A percentile compares a stretch with the other conserved stretches of the same genome.
Conservation (phyloP, 2,888 invertebrate species). For the Blomia tropicalis region DNA sequence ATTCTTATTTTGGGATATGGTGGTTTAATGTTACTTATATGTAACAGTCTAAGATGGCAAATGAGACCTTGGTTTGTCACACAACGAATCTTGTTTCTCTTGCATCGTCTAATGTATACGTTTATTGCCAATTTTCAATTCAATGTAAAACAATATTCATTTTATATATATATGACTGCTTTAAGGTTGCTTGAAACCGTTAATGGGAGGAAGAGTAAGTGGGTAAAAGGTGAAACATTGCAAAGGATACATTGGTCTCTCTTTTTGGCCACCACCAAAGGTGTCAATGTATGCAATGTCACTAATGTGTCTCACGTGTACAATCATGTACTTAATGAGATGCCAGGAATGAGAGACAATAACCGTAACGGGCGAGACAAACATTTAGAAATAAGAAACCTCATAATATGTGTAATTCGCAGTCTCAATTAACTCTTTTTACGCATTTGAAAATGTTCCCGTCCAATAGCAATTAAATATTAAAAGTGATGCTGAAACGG, state of each 20-base stretch:
- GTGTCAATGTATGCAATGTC: neutral
- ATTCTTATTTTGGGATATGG: too few relatives aligned
- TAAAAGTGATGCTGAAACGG: too few relatives aligned
- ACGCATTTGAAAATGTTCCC: neutral
- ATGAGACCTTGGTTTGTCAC: too few relatives aligned
- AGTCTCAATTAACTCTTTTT: conserved; percentile 10
- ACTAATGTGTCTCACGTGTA: conserved; percentile 12
- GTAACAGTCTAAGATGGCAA: too few relatives aligned
- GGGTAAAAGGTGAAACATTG: neutral
- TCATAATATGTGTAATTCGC: neutral
- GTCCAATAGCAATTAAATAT: neutral
- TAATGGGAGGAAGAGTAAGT: neutral
- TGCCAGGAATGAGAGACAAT: neutral
- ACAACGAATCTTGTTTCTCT: too few relatives aligned
- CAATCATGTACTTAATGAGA: conserved; percentile 1
- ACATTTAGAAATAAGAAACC: neutral
- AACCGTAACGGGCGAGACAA: neutral
- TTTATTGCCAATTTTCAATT: too few relatives aligned
- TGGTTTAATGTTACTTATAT: too few relatives aligned
- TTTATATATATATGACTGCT: too few relatives aligned
- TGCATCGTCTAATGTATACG: too few relatives aligned
- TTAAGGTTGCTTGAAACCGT: too few relatives aligned
- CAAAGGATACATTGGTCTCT: neutral
- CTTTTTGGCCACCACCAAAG: neutral
- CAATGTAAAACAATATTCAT: too few relatives aligned